Conservation (phyloP, 2,113 vertebrate genomes). For the Cynocephalus volans region DNA sequence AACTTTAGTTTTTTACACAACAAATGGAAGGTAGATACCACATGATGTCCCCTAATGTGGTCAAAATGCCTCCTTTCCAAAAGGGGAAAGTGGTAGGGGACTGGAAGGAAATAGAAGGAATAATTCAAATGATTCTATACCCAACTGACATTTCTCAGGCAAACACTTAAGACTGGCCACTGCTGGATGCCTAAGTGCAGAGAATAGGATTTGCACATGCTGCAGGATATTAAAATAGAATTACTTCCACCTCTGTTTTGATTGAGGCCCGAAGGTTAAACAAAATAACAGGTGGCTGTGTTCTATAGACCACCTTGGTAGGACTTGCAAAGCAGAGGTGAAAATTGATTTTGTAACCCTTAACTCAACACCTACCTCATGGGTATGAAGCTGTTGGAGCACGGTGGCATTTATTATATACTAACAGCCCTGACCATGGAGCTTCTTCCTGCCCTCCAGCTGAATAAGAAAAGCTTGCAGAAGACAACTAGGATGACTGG, state of each 20-base stretch:
- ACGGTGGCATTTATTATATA: background rate
- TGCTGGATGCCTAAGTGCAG: background rate
- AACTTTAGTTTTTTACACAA: background rate
- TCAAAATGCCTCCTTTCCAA: slow-evolving; percentile 2
- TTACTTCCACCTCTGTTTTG: background rate
- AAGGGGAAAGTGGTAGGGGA: background rate
- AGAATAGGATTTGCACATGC: background rate
- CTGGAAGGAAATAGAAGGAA: background rate
- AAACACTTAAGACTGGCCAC: background rate
- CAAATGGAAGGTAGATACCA: background rate
- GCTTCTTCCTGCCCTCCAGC: background rate
- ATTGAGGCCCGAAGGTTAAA: slow-evolving; percentile 29
- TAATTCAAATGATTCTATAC: background rate
- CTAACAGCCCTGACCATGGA: background rate
- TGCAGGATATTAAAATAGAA: background rate
- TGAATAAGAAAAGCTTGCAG: background rate
- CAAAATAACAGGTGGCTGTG: background rate
- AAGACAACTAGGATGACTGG: background rate
- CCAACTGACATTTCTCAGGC: background rate
- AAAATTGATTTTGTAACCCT: slow-evolving; percentile 23
- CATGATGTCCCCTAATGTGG: background rate
- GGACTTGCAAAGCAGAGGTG: background rate
- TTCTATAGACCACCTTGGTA: background rate
- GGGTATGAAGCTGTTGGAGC: background rate
- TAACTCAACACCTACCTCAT: background rate